Evolutionary conservation across 1,140 invertebrate genomes (phyloP).

Genomic region (Drosophila parabipectinata): DNA sequence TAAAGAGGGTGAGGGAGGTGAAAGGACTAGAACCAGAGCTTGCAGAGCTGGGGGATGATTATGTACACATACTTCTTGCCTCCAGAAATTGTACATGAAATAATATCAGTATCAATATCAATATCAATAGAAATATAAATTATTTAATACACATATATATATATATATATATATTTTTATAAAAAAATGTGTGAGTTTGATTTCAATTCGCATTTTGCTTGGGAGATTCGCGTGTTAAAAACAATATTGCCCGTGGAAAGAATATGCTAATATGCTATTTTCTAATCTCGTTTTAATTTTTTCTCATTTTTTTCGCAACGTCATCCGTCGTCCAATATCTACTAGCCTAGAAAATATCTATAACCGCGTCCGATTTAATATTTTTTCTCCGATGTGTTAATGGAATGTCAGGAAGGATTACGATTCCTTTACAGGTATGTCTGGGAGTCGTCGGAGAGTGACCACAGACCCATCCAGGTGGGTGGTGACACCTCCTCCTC

Average conservation of each 20-base stretch:
- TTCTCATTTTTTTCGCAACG: slow-evolving; percentile 1
- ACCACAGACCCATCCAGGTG: slow-evolving; percentile 22
- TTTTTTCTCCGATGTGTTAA: slow-evolving; percentile 22
- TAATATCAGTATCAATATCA: slow-evolving; percentile 7
- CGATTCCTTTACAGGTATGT: slow-evolving; percentile 34
- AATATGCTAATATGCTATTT: slow-evolving; percentile 31
- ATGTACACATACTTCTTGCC: slow-evolving; percentile 37
- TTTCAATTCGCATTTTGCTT: slow-evolving; percentile 10
- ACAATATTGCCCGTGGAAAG: slow-evolving; percentile 55
- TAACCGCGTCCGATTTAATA: not conserved
- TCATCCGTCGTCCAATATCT: slow-evolving; percentile 17
- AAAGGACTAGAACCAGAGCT: not conserved
- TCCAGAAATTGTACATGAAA: slow-evolving; percentile 26
- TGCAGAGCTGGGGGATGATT: slow-evolving; percentile 19
- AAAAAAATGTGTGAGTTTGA: slow-evolving; percentile 25
- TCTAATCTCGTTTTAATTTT: slow-evolving; percentile 11
- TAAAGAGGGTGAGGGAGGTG: too few relatives aligned
- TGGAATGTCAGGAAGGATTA: slow-evolving; percentile 10
- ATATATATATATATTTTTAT: not conserved
- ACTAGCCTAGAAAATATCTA: slow-evolving; percentile 40
- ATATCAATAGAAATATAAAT: slow-evolving; percentile 1
- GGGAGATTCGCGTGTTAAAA: slow-evolving; percentile 58
- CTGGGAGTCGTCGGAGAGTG: slow-evolving; percentile 28
- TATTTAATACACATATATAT: not conserved
- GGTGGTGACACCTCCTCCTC: slow-evolving; percentile 8